Base-by-base conservation (phyloP, 64 coral and sea anemone species). In the Pachyseris speciosa region DNA sequence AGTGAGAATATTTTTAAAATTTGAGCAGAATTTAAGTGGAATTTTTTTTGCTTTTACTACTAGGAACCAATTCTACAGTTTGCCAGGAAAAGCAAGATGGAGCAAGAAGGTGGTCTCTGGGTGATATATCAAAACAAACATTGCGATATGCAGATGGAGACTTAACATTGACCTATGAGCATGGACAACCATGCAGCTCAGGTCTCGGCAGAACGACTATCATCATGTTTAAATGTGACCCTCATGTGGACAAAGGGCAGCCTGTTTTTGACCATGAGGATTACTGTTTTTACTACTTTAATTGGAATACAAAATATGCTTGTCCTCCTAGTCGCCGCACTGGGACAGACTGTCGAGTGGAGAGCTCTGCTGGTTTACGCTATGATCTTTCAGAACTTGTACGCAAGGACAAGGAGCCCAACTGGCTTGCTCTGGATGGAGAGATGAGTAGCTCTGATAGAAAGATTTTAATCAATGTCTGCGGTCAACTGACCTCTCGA, bases 361-460 rank as follows among this genome's bases (percentile, higher is more conserved):
- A 71, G 19, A 90, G 80, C 55, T 33, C 41, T 30, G 58, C n/a
- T 20, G 94, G 94, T 19, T 25, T 86, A 2, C 57, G 91, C 11
- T 97, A 78, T 86, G 95, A 97, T 64, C 52, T 97, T 9, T 90
- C 95, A 10, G 95, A 89, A 24, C 95, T 97, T 7, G 91, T 97
- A 19, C 85, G 91, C 9, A 45, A 72, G 60, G 80, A 86, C 25
- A 61, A 81, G 33, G n/a, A 72, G 4, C 48, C 60, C 4, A 94
- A 97, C 17, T 97, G 95, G 95, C n/a, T 97, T 55, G 95, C 86
- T 2, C 67, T 97, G 24, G 95, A 97, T 81, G 95, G 95, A 27
- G 85, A 90, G 25, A 53, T 30, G 0, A 93, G 91, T 15, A 97
- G 53, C 81, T 93, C 95, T 7, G 64, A 89, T n/a, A 89, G 33